phyloP scores from a whole-genome alignment of 2,888 invertebrate genomes.

The Nasonia oneida region DNA sequence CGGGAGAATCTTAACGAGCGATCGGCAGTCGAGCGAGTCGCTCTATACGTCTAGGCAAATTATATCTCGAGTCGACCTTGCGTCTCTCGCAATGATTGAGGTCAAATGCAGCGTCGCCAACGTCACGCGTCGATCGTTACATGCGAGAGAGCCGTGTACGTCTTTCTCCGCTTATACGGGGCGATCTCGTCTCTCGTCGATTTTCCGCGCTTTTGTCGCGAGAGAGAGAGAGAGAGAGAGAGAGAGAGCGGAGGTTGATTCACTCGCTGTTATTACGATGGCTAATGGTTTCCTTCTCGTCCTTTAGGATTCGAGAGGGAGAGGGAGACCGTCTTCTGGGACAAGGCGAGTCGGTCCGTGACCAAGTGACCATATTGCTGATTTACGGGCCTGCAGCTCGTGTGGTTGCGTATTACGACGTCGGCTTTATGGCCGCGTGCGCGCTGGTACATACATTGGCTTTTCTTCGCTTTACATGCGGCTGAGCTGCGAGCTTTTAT shows the following conservation, averaged over 20 bases:
- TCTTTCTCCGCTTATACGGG: conserved; percentile 13
- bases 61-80: not conserved
- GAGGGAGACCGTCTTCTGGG: conserved; percentile 3
- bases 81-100: conserved; percentile 3
- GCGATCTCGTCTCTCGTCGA: not conserved
- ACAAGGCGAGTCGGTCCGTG: conserved; percentile 11
- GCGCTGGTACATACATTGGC: not conserved
- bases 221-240: too few species aligned
- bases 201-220: conserved; percentile 5
- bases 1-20: not conserved
- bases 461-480: not conserved
- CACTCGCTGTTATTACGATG: not conserved
- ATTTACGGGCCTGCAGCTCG: conserved; percentile 8
- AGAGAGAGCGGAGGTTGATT: not conserved
- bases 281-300: not conserved
- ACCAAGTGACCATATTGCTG: conserved; percentile 20
- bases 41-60: not conserved
- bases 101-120: conserved; percentile 10
- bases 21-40: not conserved
- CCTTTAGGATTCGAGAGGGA: not conserved
- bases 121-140: conserved; percentile 5
- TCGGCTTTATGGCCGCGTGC: not conserved
- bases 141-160: not conserved
- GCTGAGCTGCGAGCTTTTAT: not conserved
- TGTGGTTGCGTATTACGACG: not conserved